These are phyloP conservation scores for Eptatretus atami DNA, from an alignment of 2,797 vertebrate species.

Conservation along the genomic window DNA sequence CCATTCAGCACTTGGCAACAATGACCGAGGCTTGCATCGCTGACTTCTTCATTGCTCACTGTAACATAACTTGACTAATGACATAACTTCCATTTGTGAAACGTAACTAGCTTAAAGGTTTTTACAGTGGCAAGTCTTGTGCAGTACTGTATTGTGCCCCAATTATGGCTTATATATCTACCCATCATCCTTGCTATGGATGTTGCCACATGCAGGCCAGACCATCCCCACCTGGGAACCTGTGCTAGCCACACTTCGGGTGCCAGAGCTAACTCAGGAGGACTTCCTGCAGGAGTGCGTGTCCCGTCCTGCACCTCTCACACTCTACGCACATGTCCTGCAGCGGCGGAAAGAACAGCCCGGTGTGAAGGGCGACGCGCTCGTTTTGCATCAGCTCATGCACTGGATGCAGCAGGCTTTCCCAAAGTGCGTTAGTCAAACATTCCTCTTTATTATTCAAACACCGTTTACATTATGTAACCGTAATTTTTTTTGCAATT, in stretches of 20 bases:
- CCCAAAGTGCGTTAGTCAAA: slow-evolving; percentile 21
- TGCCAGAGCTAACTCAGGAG: slow-evolving; percentile 65
- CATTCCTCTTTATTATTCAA: neutral
- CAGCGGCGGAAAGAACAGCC: slow-evolving; percentile 55
- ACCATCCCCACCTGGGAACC: slow-evolving; percentile 58
- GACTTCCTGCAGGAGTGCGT: slow-evolving; percentile 79
- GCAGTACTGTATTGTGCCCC: slow-evolving; percentile 3
- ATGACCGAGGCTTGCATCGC: slow-evolving; percentile 60
- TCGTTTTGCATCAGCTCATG: slow-evolving; percentile 33
- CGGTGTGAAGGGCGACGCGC: slow-evolving; percentile 47
- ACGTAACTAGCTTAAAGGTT: neutral
- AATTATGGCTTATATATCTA: neutral
- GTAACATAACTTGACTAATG: too few species aligned
- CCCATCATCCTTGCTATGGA: slow-evolving; percentile 16
- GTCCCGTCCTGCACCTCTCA: slow-evolving; percentile 53
- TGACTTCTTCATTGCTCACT: slow-evolving; percentile 26
- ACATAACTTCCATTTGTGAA: too few species aligned
- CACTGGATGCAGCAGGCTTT: slow-evolving; percentile 59
- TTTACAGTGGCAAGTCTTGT: neutral
- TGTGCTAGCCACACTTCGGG: slow-evolving; percentile 57
- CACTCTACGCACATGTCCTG: slow-evolving; percentile 57
- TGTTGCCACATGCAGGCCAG: slow-evolving; percentile 8
- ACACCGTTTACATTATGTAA: neutral
- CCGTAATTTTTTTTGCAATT: neutral
- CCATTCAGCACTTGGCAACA: slow-evolving; percentile 66